Base-by-base conservation (phyloP, 2,888 invertebrate species). In the Laspeyria flexula region DNA sequence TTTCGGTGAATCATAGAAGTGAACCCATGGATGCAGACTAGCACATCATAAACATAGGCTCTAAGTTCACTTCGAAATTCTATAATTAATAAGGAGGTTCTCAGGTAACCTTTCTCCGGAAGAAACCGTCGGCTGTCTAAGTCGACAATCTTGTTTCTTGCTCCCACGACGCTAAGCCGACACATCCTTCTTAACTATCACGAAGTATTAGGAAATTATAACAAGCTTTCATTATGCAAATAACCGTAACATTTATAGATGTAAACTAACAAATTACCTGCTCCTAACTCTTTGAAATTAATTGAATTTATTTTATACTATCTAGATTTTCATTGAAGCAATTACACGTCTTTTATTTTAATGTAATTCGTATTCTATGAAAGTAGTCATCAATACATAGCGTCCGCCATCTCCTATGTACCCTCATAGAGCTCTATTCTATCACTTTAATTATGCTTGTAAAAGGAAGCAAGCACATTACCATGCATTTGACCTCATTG, bases 171-270 rank as follows among this genome's bases (percentile, higher is more conserved):
- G 46, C 16, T 70, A 71, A 75, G 66, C 68, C 51, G 69, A 65
- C 65, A 72, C 62, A 71, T 76, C 75, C 75, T 73, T 66, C 70
- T 73, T 68, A 68, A 60, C 64, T 52, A 35, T 39, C 34, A 30
- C 43, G 52, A 46, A 39, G 18, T 49, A 55, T 63, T 65, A 52
- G 27, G 44, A 53, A 63, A 59, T 63, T 58, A 59, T 56, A 59
- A 56, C 46, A 38, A 60, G 47, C 56, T 47, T 40, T 57, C 49
- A 54, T 68, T 63, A 65, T 53, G 51, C 42, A 53, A 52, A 67
- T 64, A 58, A 40, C 57, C 4, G 29, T 55, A 15, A 45, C 49
- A 55, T 60, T 58, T 62, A 61, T 51, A 44, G 50, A 55, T 49
- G 51, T 45, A 55, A 56, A 60, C 55, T 56, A 41, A 54, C 59